Evolutionary conservation across 2,113 vertebrate species (phyloP), one percentile per base, ranked within the genome.

Genomic region (Grammomys dolichurus): DNA sequence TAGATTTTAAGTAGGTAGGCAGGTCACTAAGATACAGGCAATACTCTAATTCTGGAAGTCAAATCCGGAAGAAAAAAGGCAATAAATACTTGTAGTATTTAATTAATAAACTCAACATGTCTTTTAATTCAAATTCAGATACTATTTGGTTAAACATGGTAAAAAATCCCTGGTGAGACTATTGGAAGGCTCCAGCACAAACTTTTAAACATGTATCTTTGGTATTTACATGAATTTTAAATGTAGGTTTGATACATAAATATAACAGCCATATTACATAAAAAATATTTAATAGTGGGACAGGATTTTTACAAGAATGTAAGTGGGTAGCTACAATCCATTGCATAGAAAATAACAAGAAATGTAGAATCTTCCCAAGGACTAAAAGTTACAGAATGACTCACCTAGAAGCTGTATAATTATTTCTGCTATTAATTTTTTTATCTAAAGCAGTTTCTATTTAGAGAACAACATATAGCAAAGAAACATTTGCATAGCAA

Each of bases 321-420:
- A 97, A 96, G 84, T 97, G 91, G 87, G 78, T 90, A 95, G 93
- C 60, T 95, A 65, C 89, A 94, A 96, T 87, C 40, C 6, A 90
- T 77, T 96, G 92, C 40, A 80, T 88, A 94, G 58, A 69, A 96
- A 85, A 97, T 94, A 87, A 85, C 70, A 48, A 97, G 95, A 97
- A 97, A 97, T 94, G 93, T 93, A 87, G 73, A 95, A 96, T 93
- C 93, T 90, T 96, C 78, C 73, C 91, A 96, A 95, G 84, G 91
- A 89, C 89, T 96, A 72, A 97, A 94, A 94, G 46, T 97, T 97
- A 14, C 24, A 56, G 75, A 95, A 89, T 98, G 97, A 97, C 67
- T 98, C 97, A 97, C 90, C 92, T 97, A 97, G 97, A 97, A 96
- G 89, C 89, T 96, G 89, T 96, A 80, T 96, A 97, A 97, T 97